A percentile compares a stretch with the other conserved stretches of the same genome.
These are phyloP conservation scores for Anguilla megastoma DNA, from an alignment of 2,797 vertebrate genomes.

Conservation along the genomic window DNA sequence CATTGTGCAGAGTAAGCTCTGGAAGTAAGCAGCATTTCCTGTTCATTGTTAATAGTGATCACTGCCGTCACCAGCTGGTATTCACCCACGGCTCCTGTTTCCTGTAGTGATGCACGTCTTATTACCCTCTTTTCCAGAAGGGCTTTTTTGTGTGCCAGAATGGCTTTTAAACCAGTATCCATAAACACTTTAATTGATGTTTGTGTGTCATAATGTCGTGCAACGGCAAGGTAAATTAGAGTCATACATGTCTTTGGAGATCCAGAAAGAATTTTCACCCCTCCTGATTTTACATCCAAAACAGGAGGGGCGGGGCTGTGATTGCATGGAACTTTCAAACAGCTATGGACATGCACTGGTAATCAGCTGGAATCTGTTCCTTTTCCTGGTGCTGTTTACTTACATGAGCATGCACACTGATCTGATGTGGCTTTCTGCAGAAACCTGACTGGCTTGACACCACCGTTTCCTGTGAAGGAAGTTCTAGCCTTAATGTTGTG, in stretches of 20 bases:
- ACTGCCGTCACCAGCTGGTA: not conserved
- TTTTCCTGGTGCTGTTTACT: not conserved
- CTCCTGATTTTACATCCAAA: constrained; percentile 46
- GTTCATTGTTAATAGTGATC: constrained; percentile 9
- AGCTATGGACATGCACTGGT: not conserved
- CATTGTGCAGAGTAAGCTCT: not conserved
- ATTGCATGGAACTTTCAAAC: constrained; percentile 25
- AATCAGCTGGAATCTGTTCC: not conserved
- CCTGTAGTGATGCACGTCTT: not conserved
- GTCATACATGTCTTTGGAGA: not conserved
- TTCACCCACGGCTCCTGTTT: not conserved
- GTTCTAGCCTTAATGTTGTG: not conserved
- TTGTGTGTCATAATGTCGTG: not conserved
- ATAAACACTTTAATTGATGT: not conserved
- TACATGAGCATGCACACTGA: not conserved
- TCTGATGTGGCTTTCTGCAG: too few relatives aligned
- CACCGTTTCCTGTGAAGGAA: not conserved
- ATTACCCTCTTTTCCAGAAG: not conserved
- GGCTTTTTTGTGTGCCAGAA: not conserved
- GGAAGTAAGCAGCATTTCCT: constrained; percentile 6
- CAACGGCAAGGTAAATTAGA: not conserved
- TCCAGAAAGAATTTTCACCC: not conserved
- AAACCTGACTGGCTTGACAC: not conserved
- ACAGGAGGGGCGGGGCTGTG: constrained; percentile 37
- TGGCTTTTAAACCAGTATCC: not conserved